Percentiles rank a stretch among this genome's conserved stretches.
Conservation (phyloP, 1,140 invertebrate genomes). For the Caenorhabditis inopinata region DNA sequence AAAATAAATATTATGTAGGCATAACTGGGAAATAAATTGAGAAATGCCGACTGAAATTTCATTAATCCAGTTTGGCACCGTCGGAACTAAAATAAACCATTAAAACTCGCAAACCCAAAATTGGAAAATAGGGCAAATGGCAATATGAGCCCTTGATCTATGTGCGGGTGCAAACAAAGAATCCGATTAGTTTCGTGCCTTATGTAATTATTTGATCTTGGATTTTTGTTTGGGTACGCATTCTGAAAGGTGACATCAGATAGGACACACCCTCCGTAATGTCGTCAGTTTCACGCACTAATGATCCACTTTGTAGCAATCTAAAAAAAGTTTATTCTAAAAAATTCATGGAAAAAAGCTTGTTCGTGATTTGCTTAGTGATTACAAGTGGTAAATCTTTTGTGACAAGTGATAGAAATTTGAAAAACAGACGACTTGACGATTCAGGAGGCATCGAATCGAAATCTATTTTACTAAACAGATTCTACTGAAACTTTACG, state of each 20-base stretch:
- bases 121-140: neutral
- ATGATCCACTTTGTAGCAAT: neutral
- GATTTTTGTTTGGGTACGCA: neutral
- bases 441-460: too few species aligned
- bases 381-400: too few species aligned
- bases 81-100: neutral
- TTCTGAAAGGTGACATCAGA: neutral
- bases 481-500: too few species aligned
- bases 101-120: neutral
- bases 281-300: too few species aligned
- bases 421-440: too few species aligned
- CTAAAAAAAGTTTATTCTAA: too few species aligned
- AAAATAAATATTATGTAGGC: too few species aligned
- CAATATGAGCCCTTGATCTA: slow-evolving; percentile 3
- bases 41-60: neutral
- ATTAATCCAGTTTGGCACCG: neutral
- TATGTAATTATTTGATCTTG: slow-evolving; percentile 27
- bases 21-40: too few species aligned
- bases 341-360: too few species aligned
- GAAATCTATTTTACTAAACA: too few species aligned
- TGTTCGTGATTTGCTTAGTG: too few species aligned
- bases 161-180: neutral
- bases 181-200: neutral
- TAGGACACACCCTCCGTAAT: neutral
- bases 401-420: too few species aligned